Percentiles rank a stretch among this genome's conserved stretches.
phyloP scores from a whole-genome alignment of 2,888 invertebrate genomes.

The Caenorhabditis uteleia region DNA sequence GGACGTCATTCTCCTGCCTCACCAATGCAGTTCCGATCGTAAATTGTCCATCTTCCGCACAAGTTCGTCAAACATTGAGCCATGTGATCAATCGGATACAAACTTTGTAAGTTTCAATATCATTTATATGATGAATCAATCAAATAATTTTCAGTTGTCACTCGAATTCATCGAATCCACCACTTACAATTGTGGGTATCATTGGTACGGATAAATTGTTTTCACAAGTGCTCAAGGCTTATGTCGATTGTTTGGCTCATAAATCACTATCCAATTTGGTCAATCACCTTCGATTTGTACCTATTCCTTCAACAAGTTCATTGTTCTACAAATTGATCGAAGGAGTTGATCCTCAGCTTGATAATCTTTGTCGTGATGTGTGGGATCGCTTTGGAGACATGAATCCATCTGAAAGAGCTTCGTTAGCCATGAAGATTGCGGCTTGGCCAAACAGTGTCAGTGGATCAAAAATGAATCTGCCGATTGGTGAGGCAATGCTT shows the following conservation, averaged over 20 bases:
- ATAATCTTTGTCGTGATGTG: constrained; percentile 47
- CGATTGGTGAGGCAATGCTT: constrained; percentile 68
- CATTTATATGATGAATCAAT: neutral
- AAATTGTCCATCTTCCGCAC: constrained; percentile 47
- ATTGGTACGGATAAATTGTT: constrained; percentile 66
- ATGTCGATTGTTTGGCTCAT: constrained; percentile 66
- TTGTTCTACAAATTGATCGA: constrained; percentile 51
- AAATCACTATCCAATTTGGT: constrained; percentile 66
- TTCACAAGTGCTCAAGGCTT: constrained; percentile 56
- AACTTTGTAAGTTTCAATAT: constrained; percentile 60
- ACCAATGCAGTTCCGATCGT: constrained; percentile 50
- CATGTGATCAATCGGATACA: constrained; percentile 63
- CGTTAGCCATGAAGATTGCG: constrained; percentile 25
- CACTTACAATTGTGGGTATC: constrained; percentile 58
- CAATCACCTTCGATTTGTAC: constrained; percentile 62
- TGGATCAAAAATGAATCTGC: constrained; percentile 51
- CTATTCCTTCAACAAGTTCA: constrained; percentile 59
- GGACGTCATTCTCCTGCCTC: constrained; percentile 8
- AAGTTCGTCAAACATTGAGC: constrained; percentile 52
- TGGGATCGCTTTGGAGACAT: constrained; percentile 54
- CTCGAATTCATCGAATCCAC: constrained; percentile 64
- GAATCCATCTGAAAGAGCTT: constrained; percentile 25
- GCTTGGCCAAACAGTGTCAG: constrained; percentile 28
- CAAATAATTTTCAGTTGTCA: constrained; percentile 62
- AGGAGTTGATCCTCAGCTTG: constrained; percentile 44